Percentiles rank a stretch among this genome's conserved stretches.
phyloP scores from a whole-genome alignment of 2,797 vertebrate genomes.

The Limosa lapponica region DNA sequence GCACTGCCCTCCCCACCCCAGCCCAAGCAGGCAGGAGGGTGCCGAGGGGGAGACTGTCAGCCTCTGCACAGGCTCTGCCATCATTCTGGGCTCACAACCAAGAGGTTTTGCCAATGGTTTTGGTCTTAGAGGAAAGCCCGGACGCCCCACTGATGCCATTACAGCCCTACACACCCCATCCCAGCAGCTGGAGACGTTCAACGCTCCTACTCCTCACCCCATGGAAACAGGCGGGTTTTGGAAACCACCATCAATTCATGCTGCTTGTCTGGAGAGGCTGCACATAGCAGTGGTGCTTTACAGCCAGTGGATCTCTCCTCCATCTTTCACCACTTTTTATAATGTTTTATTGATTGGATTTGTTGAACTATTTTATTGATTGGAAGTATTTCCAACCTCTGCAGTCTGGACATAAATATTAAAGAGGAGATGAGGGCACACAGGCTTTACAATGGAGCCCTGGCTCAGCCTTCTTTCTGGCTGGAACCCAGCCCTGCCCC shows the following conservation, averaged over 20 bases:
- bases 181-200: neutral
- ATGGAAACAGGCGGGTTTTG: rapidly evolving
- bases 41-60: rapidly evolving
- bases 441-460: neutral
- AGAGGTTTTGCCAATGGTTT: neutral
- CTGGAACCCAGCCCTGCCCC: neutral
- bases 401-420: neutral
- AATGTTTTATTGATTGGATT: neutral
- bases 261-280: neutral
- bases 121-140: neutral
- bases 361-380: slow-evolving; percentile 1
- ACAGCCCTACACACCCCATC: neutral
- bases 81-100: rapidly evolving
- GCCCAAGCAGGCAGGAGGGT: neutral
- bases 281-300: rapidly evolving
- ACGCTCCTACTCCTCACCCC: rapidly evolving
- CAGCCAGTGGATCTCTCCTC: neutral
- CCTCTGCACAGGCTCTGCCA: neutral
- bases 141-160: too few species aligned
- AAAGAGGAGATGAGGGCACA: neutral
- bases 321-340: neutral
- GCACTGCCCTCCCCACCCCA: rapidly evolving
- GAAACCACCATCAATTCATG: neutral
- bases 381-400: neutral
- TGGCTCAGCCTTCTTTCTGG: neutral